phyloP scores from a whole-genome alignment of 53 echinoderm and acorn worm genomes.

The Astropecten irregularis region DNA sequence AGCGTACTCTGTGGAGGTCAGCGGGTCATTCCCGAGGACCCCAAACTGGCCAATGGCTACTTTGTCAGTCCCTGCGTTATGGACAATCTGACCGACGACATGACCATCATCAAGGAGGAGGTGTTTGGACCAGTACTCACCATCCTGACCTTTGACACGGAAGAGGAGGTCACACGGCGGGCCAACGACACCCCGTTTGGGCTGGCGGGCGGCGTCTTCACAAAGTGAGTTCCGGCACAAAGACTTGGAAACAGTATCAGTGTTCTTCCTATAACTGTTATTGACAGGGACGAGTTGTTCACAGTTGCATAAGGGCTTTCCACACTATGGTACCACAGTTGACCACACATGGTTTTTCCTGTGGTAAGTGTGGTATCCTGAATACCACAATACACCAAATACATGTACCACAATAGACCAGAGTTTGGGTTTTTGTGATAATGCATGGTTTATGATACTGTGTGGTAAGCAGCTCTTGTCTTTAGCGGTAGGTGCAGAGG shows the following conservation, averaged over 20 bases:
- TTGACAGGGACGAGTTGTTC: not conserved
- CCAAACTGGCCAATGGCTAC: slow-evolving; percentile 71
- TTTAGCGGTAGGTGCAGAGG: too few species aligned
- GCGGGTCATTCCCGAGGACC: slow-evolving; percentile 76
- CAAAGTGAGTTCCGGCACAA: slow-evolving; percentile 87
- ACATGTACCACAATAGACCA: too few species aligned
- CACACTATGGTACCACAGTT: not conserved
- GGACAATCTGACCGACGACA: slow-evolving; percentile 85
- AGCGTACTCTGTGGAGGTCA: slow-evolving; percentile 85
- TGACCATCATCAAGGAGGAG: slow-evolving; percentile 82
- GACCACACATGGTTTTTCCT: too few species aligned
- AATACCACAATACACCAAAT: too few species aligned
- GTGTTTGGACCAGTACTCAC: slow-evolving; percentile 86
- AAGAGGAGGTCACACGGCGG: slow-evolving; percentile 77
- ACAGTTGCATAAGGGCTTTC: too few species aligned
- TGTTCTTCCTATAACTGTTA: not conserved
- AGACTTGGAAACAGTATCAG: not conserved
- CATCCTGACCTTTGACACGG: slow-evolving; percentile 85
- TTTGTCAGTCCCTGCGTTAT: slow-evolving; percentile 82
- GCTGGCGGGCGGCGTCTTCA: slow-evolving; percentile 88
- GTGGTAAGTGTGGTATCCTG: too few species aligned
- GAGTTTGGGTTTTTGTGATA: too few species aligned
- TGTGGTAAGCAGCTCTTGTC: too few species aligned
- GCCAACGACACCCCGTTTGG: slow-evolving; percentile 88
- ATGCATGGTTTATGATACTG: too few species aligned